These are phyloP conservation scores for Chloroclystis v-ata DNA, from an alignment of 2,888 invertebrate genomes.

Conservation along the genomic window DNA sequence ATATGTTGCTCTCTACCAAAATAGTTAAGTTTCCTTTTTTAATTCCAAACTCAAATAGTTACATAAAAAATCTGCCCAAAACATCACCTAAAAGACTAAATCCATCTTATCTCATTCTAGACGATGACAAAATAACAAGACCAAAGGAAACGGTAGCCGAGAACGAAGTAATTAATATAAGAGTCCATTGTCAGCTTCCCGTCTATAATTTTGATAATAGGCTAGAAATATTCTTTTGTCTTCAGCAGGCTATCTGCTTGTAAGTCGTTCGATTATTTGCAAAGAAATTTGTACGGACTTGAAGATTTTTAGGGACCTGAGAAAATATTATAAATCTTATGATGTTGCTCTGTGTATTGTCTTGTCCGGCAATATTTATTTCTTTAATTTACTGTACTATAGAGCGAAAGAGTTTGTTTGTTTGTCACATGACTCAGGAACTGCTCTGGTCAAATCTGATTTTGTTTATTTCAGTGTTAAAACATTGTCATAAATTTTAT, in stretches of 20 bases:
- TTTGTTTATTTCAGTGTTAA: too few relatives aligned
- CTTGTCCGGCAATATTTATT: too few relatives aligned
- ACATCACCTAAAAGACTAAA: too few relatives aligned
- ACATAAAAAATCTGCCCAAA: neutral
- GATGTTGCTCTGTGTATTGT: too few relatives aligned
- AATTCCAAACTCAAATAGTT: too few relatives aligned
- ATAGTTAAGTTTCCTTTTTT: too few relatives aligned
- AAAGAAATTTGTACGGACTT: slow-evolving; percentile 5
- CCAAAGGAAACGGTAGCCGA: slow-evolving; percentile 59
- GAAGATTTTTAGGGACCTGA: neutral
- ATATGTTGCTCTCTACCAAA: too few relatives aligned
- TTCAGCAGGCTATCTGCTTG: slow-evolving; percentile 58
- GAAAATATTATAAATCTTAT: neutral
- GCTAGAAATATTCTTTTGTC: slow-evolving; percentile 75
- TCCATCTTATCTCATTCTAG: slow-evolving; percentile 15
- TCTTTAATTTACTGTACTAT: too few relatives aligned
- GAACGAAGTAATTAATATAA: slow-evolving; percentile 68
- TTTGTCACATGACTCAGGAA: too few relatives aligned
- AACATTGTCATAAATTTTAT: too few relatives aligned
- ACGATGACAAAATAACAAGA: slow-evolving; percentile 45
- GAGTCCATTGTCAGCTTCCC: slow-evolving; percentile 59
- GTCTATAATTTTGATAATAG: slow-evolving; percentile 76
- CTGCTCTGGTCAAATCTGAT: too few relatives aligned
- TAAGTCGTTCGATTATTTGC: slow-evolving; percentile 62
- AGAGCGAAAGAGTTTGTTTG: too few relatives aligned